These are phyloP conservation scores for Drosophila limbata DNA, from an alignment of 2,888 invertebrate species.

Conservation along the genomic window DNA sequence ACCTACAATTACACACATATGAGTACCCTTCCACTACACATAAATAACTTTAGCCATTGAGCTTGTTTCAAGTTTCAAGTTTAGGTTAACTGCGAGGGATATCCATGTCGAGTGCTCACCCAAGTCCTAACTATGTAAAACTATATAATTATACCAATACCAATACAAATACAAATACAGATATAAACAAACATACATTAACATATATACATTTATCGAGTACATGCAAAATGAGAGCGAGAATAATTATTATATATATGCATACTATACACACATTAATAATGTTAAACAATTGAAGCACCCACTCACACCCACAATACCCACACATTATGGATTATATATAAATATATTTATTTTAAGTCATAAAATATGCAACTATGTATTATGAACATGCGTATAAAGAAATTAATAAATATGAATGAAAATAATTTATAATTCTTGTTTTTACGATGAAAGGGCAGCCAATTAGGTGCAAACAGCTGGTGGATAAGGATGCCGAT, in stretches of 20 bases:
- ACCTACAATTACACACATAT: constrained; percentile 5
- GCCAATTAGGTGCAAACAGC: no score
- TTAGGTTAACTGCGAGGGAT: constrained; percentile 48
- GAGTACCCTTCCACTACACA: constrained; percentile 12
- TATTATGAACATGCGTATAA: constrained; percentile 80
- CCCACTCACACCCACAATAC: constrained; percentile 49
- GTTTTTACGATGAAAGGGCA: neutral
- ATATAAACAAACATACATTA: constrained; percentile 11
- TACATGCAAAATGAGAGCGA: constrained; percentile 37
- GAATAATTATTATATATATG: constrained; percentile 37
- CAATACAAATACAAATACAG: constrained; percentile 35
- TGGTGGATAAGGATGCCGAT: no score
- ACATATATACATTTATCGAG: constrained; percentile 32
- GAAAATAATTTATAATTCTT: constrained; percentile 42
- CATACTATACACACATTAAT: constrained; percentile 49
- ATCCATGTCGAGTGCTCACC: constrained; percentile 54
- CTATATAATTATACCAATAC: constrained; percentile 35
- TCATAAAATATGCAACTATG: constrained; percentile 78
- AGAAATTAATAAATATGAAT: constrained; percentile 78
- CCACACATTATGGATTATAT: constrained; percentile 62
- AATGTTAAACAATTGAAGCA: constrained; percentile 71
- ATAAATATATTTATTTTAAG: constrained; percentile 68
- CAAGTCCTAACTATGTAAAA: constrained; percentile 58
- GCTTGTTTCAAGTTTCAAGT: constrained; percentile 54
- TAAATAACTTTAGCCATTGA: constrained; percentile 49